Evolutionary conservation across 2,797 vertebrate genomes (phyloP).

Genomic region (Ara ararauna): DNA sequence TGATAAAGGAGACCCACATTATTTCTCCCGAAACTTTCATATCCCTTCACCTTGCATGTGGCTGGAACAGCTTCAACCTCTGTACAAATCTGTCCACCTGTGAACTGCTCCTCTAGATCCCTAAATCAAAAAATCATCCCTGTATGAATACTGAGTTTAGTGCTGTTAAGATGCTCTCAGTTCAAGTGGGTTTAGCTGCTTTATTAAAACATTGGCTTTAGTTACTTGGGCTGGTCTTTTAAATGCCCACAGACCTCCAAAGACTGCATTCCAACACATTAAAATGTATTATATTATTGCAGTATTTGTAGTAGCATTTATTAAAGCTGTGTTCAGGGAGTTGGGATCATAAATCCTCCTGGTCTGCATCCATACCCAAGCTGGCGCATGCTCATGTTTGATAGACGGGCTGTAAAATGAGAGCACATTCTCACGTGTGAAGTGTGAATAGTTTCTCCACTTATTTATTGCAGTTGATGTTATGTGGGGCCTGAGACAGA

Average conservation of each 20-base stretch:
- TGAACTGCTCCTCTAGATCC: background rate
- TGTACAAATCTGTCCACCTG: background rate
- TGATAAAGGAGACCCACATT: background rate
- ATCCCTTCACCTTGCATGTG: background rate
- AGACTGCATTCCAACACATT: constrained; percentile 41
- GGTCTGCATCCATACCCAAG: background rate
- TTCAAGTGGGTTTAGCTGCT: background rate
- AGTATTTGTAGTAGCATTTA: constrained; percentile 52
- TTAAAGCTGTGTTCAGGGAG: constrained; percentile 50
- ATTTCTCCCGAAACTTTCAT: background rate
- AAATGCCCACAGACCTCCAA: background rate
- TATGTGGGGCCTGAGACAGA: background rate
- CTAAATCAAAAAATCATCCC: background rate
- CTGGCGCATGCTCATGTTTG: constrained; percentile 16
- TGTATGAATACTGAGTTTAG: background rate
- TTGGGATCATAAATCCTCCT: constrained; percentile 47
- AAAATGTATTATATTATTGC: constrained; percentile 51
- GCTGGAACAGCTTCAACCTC: background rate
- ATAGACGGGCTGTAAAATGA: constrained; percentile 62
- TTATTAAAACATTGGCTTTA: constrained; percentile 1
- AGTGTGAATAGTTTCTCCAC: constrained; percentile 37
- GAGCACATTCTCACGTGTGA: constrained; percentile 49
- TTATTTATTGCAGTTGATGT: constrained; percentile 40
- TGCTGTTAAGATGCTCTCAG: background rate
- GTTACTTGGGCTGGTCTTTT: background rate